These are phyloP conservation scores for Therioaphis trifolii DNA, from an alignment of 2,888 invertebrate species.

Conservation along the genomic window DNA sequence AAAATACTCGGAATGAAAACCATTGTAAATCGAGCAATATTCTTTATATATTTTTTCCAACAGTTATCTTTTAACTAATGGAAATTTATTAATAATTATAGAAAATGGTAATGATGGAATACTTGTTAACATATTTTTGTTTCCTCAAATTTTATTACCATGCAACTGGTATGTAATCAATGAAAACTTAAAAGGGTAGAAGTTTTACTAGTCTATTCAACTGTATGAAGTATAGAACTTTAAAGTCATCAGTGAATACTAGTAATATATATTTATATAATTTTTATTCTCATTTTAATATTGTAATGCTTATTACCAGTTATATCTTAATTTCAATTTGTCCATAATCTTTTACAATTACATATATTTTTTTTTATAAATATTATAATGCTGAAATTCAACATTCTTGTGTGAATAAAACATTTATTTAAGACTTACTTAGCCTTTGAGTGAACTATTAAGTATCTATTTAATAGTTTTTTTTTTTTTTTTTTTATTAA, in stretches of 20 bases:
- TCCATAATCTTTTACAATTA: conserved; percentile 46
- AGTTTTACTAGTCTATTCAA: conserved; percentile 50
- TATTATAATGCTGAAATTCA: conserved; percentile 52
- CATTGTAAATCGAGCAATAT: conserved; percentile 61
- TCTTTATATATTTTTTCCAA: conserved; percentile 58
- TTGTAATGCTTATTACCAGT: conserved; percentile 53
- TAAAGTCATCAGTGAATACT: conserved; percentile 57
- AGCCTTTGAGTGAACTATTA: conserved; percentile 26
- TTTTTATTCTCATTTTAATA: conserved; percentile 50
- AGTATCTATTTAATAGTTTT: background rate
- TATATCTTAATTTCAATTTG: conserved; percentile 51
- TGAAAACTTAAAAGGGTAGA: conserved; percentile 45
- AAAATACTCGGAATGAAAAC: conserved; percentile 57
- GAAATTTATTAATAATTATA: conserved; percentile 56
- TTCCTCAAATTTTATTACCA: conserved; percentile 37
- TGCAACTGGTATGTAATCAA: conserved; percentile 34
- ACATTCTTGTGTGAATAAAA: conserved; percentile 56
- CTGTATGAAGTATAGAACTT: conserved; percentile 53
- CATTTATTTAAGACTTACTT: conserved; percentile 41
- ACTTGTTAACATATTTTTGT: conserved; percentile 39
- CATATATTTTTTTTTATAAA: conserved; percentile 17
- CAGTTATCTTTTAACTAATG: conserved; percentile 53
- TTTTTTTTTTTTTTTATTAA: too few relatives aligned
- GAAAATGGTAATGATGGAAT: conserved; percentile 43
- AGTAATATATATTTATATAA: conserved; percentile 47